Conservation (phyloP, 2,113 vertebrate species). For the Podarcis cretensis region DNA sequence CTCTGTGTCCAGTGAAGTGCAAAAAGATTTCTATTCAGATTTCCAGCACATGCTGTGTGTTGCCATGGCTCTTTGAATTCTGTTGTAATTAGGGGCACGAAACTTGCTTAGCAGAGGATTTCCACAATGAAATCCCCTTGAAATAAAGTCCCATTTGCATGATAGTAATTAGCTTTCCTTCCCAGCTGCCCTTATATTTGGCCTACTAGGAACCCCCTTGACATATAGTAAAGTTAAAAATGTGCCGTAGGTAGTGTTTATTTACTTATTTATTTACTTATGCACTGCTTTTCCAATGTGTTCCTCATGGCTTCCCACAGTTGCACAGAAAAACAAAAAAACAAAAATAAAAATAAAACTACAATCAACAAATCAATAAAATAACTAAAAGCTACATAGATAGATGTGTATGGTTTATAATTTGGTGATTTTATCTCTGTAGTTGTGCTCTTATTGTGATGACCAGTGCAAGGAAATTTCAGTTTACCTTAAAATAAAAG, state of each 20-base stretch:
- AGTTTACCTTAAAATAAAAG: no score
- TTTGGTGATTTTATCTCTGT: no score
- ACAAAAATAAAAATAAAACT: neutral
- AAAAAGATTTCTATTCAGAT: conserved; percentile 29
- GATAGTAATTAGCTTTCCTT: conserved; percentile 24
- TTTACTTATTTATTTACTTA: neutral
- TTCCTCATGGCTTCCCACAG: neutral
- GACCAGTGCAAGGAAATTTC: no score
- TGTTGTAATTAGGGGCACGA: conserved; percentile 25
- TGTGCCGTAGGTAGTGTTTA: no score
- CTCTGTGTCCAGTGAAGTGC: conserved; percentile 20
- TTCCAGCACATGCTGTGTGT: conserved; percentile 5
- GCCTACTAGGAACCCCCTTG: conserved; percentile 18
- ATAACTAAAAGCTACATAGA: neutral
- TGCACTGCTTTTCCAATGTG: no score
- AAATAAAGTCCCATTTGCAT: conserved; percentile 49
- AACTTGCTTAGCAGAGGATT: conserved; percentile 24
- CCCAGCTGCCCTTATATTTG: conserved; percentile 29
- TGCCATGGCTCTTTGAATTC: conserved; percentile 27
- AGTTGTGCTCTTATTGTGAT: no score
- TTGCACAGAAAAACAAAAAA: neutral
- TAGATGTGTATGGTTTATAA: neutral
- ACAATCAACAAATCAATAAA: neutral
- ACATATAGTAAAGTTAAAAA: no score
- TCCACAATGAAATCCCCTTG: conserved; percentile 25